A percentile compares a stretch with the other conserved stretches of the same genome.
These are phyloP conservation scores for Ridgeia piscesae DNA, from an alignment of 1,140 invertebrate species.

Conservation along the genomic window DNA sequence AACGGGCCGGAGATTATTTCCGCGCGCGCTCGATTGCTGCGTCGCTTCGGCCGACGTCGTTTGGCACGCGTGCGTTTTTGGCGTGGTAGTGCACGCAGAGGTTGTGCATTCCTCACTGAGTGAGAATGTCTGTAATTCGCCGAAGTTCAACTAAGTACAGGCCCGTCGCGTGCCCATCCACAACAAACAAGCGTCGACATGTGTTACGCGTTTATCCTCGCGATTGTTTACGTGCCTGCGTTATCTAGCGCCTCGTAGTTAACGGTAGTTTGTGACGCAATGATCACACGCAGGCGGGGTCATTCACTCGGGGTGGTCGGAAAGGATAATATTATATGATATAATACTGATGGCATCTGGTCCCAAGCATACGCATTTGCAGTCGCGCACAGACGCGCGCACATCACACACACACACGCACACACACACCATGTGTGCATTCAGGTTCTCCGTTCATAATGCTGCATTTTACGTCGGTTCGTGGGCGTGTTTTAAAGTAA, in stretches of 20 bases:
- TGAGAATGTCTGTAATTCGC: neutral
- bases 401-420: no score
- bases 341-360: no score
- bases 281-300: neutral
- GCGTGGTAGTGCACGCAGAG: neutral
- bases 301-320: no score
- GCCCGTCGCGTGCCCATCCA: neutral
- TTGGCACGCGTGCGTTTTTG: neutral
- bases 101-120: neutral
- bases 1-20: neutral
- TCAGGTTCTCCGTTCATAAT: neutral
- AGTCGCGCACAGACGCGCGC: no score
- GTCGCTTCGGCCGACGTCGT: neutral
- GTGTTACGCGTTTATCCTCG: neutral
- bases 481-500: neutral
- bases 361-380: no score
- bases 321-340: no score
- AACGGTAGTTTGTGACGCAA: no score
- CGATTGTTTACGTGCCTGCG: neutral
- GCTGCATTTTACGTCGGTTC: neutral
- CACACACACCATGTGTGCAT: neutral
- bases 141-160: neutral
- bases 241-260: neutral
- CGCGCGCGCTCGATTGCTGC: neutral
- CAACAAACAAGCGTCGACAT: neutral